Conservation (phyloP, 1,140 invertebrate genomes). For the Neodiprion virginianus region DNA sequence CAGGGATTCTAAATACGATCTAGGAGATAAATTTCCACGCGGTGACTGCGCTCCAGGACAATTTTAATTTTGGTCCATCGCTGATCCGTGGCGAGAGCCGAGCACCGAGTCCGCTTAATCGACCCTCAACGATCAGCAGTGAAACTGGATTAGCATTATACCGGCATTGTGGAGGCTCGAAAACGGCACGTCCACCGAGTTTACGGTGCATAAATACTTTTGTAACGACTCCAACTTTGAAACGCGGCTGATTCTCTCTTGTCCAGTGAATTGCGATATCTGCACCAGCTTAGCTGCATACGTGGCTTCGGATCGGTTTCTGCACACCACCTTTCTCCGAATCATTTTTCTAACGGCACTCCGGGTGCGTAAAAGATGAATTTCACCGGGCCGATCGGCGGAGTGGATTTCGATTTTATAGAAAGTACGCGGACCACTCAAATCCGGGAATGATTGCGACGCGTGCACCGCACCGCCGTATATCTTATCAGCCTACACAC, state of each 20-base stretch:
- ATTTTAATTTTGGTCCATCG: background rate
- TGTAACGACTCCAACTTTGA: background rate
- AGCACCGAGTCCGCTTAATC: background rate
- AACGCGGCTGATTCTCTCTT: background rate
- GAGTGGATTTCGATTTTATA: background rate
- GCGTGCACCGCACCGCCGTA: background rate
- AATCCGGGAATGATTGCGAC: too few species aligned
- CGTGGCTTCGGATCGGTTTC: background rate
- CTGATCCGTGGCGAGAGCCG: background rate
- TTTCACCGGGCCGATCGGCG: background rate
- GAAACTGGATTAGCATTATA: conserved; percentile 5
- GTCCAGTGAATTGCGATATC: background rate
- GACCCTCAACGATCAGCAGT: background rate
- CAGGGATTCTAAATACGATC: background rate
- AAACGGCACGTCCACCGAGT: background rate
- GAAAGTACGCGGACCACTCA: background rate
- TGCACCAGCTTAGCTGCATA: background rate
- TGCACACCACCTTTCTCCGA: background rate
- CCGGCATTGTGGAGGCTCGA: background rate
- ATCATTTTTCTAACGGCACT: background rate
- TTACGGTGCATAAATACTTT: conserved; percentile 7
- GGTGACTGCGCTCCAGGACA: background rate
- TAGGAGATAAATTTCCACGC: background rate
- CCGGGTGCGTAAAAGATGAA: background rate
- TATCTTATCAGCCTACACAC: background rate